Percentiles rank a stretch among this genome's conserved stretches.
Evolutionary conservation across 2,113 vertebrate species (phyloP).

Genomic region (Neotoma lepida): DNA sequence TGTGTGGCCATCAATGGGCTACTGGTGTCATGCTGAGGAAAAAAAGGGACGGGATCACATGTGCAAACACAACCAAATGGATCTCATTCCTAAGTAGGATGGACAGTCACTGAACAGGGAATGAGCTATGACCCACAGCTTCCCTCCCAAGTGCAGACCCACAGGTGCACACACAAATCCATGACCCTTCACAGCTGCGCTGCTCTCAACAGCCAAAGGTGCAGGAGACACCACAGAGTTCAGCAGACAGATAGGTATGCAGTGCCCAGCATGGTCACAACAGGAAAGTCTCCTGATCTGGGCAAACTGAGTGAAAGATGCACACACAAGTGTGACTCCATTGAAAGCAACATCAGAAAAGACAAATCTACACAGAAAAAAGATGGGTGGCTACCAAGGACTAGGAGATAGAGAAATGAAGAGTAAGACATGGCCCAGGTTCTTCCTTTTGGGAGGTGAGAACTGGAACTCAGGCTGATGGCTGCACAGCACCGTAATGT

Average conservation of each 20-base stretch:
- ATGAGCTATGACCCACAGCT: neutral
- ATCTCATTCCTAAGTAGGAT: neutral
- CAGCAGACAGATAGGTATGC: neutral
- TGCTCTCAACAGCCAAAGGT: neutral
- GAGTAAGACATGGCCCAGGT: neutral
- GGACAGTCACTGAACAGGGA: neutral
- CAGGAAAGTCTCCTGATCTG: neutral
- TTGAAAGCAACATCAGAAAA: neutral
- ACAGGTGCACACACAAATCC: neutral
- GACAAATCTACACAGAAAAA: neutral
- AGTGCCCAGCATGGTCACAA: neutral
- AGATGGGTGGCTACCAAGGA: neutral
- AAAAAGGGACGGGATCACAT: slow-evolving; percentile 68
- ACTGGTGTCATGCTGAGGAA: slow-evolving; percentile 92
- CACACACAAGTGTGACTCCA: neutral
- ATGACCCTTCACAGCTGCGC: neutral
- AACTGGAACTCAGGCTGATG: neutral
- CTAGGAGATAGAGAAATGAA: fast-evolving
- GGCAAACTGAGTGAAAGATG: neutral
- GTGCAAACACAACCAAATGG: neutral
- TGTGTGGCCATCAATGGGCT: slow-evolving; percentile 91
- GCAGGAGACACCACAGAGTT: neutral
- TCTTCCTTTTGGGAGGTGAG: neutral
- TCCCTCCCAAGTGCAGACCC: neutral
- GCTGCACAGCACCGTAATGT: neutral